A percentile compares a stretch with the other conserved stretches of the same genome.
phyloP scores from a whole-genome alignment of 2,797 vertebrate species.

The Tauraco hartlaubi region DNA sequence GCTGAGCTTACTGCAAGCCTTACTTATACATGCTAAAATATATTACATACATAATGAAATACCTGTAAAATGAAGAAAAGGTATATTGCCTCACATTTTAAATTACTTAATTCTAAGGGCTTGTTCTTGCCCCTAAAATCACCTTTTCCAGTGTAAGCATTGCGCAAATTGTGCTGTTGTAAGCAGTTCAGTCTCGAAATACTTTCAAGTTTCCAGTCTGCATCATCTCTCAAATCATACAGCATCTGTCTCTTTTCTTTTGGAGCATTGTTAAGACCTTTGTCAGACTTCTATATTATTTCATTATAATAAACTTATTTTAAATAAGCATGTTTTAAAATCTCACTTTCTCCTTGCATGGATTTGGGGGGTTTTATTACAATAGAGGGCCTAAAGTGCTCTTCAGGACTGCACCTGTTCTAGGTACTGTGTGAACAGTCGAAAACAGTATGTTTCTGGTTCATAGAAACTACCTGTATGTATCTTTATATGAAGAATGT shows the following conservation, averaged over 20 bases:
- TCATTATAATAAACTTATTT: constrained; percentile 83
- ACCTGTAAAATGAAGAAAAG: background rate
- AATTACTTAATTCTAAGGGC: constrained; percentile 40
- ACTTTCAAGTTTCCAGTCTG: constrained; percentile 25
- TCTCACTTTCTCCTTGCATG: constrained; percentile 42
- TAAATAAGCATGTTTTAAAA: constrained; percentile 75
- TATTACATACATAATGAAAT: background rate
- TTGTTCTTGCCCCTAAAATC: background rate
- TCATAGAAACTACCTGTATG: constrained; percentile 31
- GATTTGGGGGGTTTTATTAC: background rate
- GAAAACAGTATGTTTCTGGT: background rate
- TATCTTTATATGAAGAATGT: constrained; percentile 49
- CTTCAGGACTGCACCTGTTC: constrained; percentile 18
- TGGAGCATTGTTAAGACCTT: constrained; percentile 70
- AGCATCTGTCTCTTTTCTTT: constrained; percentile 43
- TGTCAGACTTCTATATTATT: constrained; percentile 77
- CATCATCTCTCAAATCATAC: constrained; percentile 18
- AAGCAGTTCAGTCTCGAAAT: constrained; percentile 33
- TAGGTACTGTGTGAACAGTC: constrained; percentile 12
- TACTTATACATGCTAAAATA: background rate
- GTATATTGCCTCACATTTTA: constrained; percentile 30
- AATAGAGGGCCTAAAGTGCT: background rate
- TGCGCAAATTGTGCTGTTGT: background rate
- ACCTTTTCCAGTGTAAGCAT: background rate
- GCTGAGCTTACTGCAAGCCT: background rate